Conservation (phyloP, 2,888 invertebrate genomes). For the Tetragnatha montana region DNA sequence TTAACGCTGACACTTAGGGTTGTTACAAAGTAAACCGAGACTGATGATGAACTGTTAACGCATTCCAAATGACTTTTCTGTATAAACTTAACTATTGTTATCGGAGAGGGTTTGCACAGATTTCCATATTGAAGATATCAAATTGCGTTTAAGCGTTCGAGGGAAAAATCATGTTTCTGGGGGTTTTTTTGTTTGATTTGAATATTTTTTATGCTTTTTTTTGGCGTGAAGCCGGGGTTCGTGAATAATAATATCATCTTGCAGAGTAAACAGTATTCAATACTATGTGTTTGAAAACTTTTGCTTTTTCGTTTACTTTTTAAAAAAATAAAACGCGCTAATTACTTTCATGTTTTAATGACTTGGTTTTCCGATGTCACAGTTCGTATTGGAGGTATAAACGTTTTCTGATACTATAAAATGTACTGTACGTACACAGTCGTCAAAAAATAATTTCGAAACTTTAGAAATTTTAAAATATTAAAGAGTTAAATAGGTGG, state of each 20-base stretch:
- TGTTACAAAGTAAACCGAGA: slow-evolving; percentile 12
- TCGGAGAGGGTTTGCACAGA: background rate
- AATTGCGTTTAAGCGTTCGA: background rate
- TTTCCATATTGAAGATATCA: background rate
- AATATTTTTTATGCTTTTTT: background rate
- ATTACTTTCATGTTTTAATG: too few species aligned
- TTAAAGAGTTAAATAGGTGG: too few species aligned
- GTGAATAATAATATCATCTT: background rate
- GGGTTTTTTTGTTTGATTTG: background rate
- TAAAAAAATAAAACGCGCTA: background rate
- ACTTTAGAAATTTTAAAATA: too few species aligned
- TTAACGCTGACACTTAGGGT: slow-evolving; percentile 14
- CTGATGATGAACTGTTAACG: slow-evolving; percentile 30
- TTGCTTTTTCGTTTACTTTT: background rate
- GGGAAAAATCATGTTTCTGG: background rate
- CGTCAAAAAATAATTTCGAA: too few species aligned
- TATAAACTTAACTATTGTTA: background rate
- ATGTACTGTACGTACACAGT: too few species aligned
- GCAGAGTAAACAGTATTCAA: background rate
- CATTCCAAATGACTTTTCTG: slow-evolving; percentile 8
- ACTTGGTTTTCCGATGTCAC: too few species aligned
- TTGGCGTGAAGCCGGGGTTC: background rate
- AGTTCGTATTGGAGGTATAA: too few species aligned
- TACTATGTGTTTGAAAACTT: background rate
- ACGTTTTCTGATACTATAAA: too few species aligned